A percentile compares a stretch with the other conserved stretches of the same genome.
These are phyloP conservation scores for Motacilla tschutschensis DNA, from an alignment of 2,113 vertebrate genomes.

Conservation along the genomic window DNA sequence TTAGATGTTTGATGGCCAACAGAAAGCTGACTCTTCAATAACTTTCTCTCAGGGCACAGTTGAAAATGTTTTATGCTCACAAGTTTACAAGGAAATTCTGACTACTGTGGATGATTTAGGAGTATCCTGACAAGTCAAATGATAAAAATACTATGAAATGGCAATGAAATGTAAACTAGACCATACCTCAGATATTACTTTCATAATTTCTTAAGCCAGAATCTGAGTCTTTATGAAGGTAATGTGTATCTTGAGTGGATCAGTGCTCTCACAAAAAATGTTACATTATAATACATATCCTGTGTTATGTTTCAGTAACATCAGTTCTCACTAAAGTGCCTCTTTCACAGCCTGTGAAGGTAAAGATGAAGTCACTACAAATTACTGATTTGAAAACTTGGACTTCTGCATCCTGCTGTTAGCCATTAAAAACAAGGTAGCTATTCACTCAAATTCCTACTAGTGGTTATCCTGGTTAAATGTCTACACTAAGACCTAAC, in stretches of 20 bases:
- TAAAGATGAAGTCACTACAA: neutral
- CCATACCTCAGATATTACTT: neutral
- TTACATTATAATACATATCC: neutral
- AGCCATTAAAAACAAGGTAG: neutral
- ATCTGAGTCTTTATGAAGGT: neutral
- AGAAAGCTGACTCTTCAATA: neutral
- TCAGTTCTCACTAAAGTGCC: accelerated
- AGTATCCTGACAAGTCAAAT: neutral
- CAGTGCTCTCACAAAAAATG: neutral
- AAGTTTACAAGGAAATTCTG: neutral
- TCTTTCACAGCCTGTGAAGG: neutral
- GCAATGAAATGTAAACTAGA: neutral
- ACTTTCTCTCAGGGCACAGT: neutral
- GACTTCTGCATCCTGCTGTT: neutral
- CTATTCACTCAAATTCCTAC: neutral
- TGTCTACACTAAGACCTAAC: neutral
- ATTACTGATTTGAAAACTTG: neutral
- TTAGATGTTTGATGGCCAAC: neutral
- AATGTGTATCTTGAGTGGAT: neutral
- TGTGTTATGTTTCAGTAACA: neutral
- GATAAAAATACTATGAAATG: neutral
- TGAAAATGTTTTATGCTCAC: neutral
- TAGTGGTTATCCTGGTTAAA: neutral
- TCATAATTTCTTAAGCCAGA: neutral
- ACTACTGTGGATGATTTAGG: neutral